Evolutionary conservation across 2,888 invertebrate species (phyloP).

Genomic region (Macrophya alboannulata): DNA sequence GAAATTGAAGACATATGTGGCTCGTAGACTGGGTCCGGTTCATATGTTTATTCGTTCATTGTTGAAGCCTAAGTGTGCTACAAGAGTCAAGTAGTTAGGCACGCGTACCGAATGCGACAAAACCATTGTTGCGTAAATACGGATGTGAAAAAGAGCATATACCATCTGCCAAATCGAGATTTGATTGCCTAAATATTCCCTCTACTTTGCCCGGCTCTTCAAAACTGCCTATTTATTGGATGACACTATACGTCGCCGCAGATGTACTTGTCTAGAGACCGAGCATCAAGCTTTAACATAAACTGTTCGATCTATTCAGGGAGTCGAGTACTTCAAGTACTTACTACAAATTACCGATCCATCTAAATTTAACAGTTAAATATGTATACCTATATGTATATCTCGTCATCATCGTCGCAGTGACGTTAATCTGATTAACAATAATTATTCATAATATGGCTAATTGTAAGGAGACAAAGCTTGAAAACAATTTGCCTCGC

Average conservation of each 20-base stretch:
- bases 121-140: slow-evolving; percentile 79
- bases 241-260: background rate
- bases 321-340: background rate
- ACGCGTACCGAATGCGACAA: slow-evolving; percentile 65
- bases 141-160: slow-evolving; percentile 75
- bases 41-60: slow-evolving; percentile 37
- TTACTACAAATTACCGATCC: background rate
- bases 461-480: background rate
- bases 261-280: background rate
- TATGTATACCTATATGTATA: too few relatives aligned
- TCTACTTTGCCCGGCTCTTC: background rate
- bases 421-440: slow-evolving; percentile 1
- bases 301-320: background rate
- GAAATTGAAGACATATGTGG: slow-evolving; percentile 50
- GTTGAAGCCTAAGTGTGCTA: slow-evolving; percentile 63
- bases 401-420: background rate
- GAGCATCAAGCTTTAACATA: background rate
- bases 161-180: slow-evolving; percentile 51
- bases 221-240: background rate
- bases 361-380: background rate
- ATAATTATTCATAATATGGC: background rate
- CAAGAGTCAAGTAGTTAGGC: slow-evolving; percentile 69
- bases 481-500: slow-evolving; percentile 25
- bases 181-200: slow-evolving; percentile 34
- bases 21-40: background rate